Evolutionary conservation across 2,797 vertebrate species (phyloP).

Genomic region (Setipinna tenuifilis): DNA sequence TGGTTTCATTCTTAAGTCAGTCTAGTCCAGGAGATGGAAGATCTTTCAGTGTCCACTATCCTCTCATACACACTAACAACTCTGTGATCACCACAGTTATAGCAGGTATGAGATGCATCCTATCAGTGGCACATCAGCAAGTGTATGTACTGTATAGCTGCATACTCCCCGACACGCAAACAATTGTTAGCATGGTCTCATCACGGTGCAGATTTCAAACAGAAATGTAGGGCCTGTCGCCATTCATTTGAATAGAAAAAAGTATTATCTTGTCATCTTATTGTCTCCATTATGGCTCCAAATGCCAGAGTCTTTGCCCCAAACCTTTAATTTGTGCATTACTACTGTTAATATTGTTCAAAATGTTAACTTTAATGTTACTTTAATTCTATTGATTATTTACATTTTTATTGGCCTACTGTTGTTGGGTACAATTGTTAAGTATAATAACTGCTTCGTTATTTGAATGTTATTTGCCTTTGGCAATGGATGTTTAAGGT

Average conservation of each 20-base stretch:
- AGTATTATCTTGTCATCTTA: background rate
- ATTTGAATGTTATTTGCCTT: too few relatives aligned
- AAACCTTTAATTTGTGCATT: background rate
- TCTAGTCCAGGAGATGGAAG: too few relatives aligned
- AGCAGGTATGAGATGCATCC: background rate
- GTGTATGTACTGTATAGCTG: background rate
- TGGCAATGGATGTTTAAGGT: too few relatives aligned
- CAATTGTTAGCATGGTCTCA: background rate
- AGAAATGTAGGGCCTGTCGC: background rate
- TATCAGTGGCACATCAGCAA: background rate
- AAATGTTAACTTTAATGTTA: background rate
- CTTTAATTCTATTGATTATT: too few relatives aligned
- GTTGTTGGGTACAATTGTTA: too few relatives aligned
- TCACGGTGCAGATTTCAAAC: background rate
- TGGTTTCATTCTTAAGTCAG: too few relatives aligned
- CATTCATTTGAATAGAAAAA: background rate
- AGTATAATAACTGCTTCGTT: too few relatives aligned
- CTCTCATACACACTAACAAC: background rate
- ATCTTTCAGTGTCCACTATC: background rate
- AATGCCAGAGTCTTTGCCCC: background rate
- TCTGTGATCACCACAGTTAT: background rate
- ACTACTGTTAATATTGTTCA: background rate
- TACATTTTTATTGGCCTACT: too few relatives aligned
- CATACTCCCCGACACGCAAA: background rate
- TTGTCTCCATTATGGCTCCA: too few relatives aligned